A percentile compares a stretch with the other conserved stretches of the same genome.
Evolutionary conservation across 2,888 invertebrate species (phyloP).

Genomic region (Polymixis flavicincta): DNA sequence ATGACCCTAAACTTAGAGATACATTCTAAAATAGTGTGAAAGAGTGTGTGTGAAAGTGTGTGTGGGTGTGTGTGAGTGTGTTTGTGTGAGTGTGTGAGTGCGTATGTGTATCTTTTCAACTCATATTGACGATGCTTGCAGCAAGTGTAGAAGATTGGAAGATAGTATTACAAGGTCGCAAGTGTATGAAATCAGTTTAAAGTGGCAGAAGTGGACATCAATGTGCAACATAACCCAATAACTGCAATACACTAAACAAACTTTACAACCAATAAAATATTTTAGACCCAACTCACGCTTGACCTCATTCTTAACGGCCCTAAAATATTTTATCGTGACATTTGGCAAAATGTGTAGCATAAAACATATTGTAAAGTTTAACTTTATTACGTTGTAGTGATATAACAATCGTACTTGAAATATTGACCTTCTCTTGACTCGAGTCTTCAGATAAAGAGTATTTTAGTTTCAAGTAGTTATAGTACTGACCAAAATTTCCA

Average conservation of each 20-base stretch:
- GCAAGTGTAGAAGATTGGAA: too few species aligned
- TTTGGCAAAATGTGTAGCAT: constrained; percentile 33
- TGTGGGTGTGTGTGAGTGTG: too few species aligned
- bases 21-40: too few species aligned
- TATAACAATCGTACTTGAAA: neutral
- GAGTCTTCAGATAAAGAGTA: too few species aligned
- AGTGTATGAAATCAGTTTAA: neutral
- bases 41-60: too few species aligned
- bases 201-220: neutral
- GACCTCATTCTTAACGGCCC: constrained; percentile 34
- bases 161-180: neutral
- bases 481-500: too few species aligned
- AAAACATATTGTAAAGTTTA: constrained; percentile 31
- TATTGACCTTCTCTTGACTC: neutral
- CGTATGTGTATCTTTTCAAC: too few species aligned
- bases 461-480: too few species aligned
- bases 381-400: constrained; percentile 11
- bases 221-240: neutral
- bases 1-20: too few species aligned
- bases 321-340: constrained; percentile 36
- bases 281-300: constrained; percentile 8
- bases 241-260: constrained; percentile 19
- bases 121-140: too few species aligned
- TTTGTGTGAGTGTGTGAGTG: too few species aligned
- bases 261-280: constrained; percentile 43